Percentiles rank a stretch among this genome's conserved stretches.
Evolutionary conservation across 1,140 invertebrate species (phyloP).

Genomic region (Apocrypta bakeri): DNA sequence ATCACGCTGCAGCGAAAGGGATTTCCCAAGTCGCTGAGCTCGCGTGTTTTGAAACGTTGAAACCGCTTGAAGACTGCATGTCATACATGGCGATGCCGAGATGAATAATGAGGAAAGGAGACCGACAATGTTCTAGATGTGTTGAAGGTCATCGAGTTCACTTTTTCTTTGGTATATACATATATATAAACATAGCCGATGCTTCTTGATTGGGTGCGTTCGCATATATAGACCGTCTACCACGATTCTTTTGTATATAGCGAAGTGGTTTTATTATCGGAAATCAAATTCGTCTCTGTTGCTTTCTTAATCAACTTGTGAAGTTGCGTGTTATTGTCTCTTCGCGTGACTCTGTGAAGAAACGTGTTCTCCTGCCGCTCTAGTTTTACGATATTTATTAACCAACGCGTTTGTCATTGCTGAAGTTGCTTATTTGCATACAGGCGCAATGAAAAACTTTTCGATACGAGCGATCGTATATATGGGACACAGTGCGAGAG

Average conservation of each 20-base stretch:
- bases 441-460: not conserved
- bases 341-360: not conserved
- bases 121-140: not conserved
- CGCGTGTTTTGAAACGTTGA: conserved; percentile 1
- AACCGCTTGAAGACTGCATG: not conserved
- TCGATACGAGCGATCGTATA: not conserved
- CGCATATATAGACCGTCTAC: not conserved
- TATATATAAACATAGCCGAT: too few relatives aligned
- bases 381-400: not conserved
- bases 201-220: too few relatives aligned
- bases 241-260: too few relatives aligned
- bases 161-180: not conserved
- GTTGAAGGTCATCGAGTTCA: not conserved
- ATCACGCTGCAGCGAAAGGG: not conserved
- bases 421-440: not conserved
- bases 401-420: not conserved
- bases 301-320: not conserved
- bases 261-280: not conserved
- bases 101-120: not conserved
- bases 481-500: too few relatives aligned
- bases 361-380: not conserved
- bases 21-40: conserved; percentile 10
- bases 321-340: not conserved
- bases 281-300: not conserved
- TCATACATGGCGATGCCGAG: not conserved